Evolutionary conservation across 2,113 vertebrate species (phyloP), one percentile per base, ranked within the genome.

Genomic region (Engystomops pustulosus): DNA sequence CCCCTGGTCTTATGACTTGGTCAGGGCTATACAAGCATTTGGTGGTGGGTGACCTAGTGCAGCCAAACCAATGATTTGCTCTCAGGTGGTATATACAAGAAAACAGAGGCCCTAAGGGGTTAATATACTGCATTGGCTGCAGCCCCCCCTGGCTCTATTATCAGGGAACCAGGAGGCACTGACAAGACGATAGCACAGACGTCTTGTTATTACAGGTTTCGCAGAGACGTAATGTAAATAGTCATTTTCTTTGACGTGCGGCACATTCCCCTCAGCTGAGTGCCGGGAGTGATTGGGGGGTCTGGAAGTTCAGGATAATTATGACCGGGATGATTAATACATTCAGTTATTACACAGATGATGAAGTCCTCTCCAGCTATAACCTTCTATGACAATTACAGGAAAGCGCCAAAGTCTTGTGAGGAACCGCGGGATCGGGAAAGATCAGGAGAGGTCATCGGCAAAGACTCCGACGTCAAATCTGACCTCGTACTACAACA

Each of bases 381-480:
- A 60, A 79, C 77, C 77, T 65, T 58, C 14, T 55, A 34, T 18
- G n/a, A 30, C 60, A 78, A 78, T 60, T 79, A 79, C 55, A 25
- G 36, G 15, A n/a, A 65, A 36, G 14, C 20, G 12, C 49, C 17
- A 60, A 36, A 60, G 12, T 38, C 32, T 18, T 41, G 49, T 12
- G 20, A 34, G 53, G 53, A 25, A 20, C 25, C 9, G 25, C 14
- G 3, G n/a, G n/a, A n/a, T n/a, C n/a, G n/a, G n/a, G n/a, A n/a
- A n/a, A n/a, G 55, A 18, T 30, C n/a, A 30, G 55, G 14, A 60
- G 18, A 44, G 36, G 36, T 79, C 76, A 27, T 17, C 14, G 3
- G 14, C 55, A 41, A 36, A 62, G 20, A 32, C 30, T 14, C 55
- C 0, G 23, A 12, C 55, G 9, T 60, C 55, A 3, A 25, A 27